Base-by-base conservation (phyloP, 2,113 vertebrate genomes). In the Montifringilla adamsi region DNA sequence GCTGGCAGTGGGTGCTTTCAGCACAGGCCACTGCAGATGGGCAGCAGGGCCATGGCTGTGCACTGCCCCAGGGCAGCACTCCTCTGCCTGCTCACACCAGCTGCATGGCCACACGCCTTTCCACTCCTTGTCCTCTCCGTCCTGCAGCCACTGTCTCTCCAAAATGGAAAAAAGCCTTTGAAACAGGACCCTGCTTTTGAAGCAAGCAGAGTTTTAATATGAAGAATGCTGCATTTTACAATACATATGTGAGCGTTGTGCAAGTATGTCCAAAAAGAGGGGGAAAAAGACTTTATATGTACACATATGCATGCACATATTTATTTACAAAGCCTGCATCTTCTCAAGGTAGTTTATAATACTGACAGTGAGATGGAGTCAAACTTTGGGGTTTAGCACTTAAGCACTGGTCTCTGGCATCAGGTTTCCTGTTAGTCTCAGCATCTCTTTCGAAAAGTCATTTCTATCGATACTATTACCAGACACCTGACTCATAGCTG, bases 381-480 rank as follows among this genome's bases (percentile, higher is more conserved):
- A 74, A 21, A 89, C 31, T 72, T 64, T 0, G 0, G 12, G 12
- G 13, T 35, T 33, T 56, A 85, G 58, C 27, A 9, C 28, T 35
- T 75, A 23, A 82, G 22, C 18, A 84, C 31, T 58, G 21, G 23
- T 89, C 31, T 72, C 62, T 69, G 66, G 31, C n/a, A 78, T 46
- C 20, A 4, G 7, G 22, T 78, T 87, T 89, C 66, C 82, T 50
- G 8, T 90, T 82, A 89, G 69, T 20, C 26, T 82, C 53, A 31
- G 10, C 23, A 33, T 68, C 22, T 46, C 6, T 58, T 68, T n/a
- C 53, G 35, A 79, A 75, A 66, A 69, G 62, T 58, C 28, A 22
- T 92, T 92, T 72, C 33, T 84, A 82, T 50, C 52, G 84, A 22
- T 52, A 64, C 30, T 75, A 30, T 75, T 89, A 87, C 44, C 37